Base-by-base conservation (phyloP, 1,140 invertebrate genomes). In the Mycetomoellerius zeteki region DNA sequence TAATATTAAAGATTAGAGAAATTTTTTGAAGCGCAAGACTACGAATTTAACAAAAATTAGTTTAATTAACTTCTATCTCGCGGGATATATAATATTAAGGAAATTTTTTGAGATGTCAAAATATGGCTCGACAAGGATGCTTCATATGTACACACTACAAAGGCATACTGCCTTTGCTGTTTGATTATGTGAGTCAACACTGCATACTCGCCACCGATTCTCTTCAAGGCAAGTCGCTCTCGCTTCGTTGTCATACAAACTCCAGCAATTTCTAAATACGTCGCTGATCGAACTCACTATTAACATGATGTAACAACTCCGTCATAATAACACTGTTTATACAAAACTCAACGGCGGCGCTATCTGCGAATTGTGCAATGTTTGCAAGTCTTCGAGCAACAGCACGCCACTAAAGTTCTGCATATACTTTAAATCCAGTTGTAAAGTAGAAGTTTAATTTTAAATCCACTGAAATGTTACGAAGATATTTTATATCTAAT, bases 241-340 rank as follows among this genome's bases (percentile, higher is more conserved):
- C 65, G 37, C 1, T 30, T 69, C 65, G 65, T 0, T 30, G 54
- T 50, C 52, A 8, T 8, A 27, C 52, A n/a, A 50, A 62, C 54
- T 73, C 56, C 47, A 43, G 50, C 69, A 47, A 81, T 86, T 87
- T 90, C 90, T 93, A 92, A 92, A 93, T 90, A 87, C 90, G 91
- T 90, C 92, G 92, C 89, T 93, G 91, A 81, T 77, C 77, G 73
- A 54, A 84, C 64, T 27, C 24, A n/a, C 21, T 43, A 30, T 78
- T 75, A 33, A 64, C 21, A 60, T 86, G 85, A 87, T 76, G 89
- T 78, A 87, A 89, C 58, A 1, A 21, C 21, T 27, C 19, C 64
- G 86, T 72, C 37, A 24, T 89, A 85, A 87, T 71, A 43, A 71
- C 56, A 67, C 60, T 69, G 67, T 90, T 88, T 81, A 71, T 58